Base-by-base conservation (phyloP, 2,888 invertebrate species). In the Gymnoscelis rufifasciata region DNA sequence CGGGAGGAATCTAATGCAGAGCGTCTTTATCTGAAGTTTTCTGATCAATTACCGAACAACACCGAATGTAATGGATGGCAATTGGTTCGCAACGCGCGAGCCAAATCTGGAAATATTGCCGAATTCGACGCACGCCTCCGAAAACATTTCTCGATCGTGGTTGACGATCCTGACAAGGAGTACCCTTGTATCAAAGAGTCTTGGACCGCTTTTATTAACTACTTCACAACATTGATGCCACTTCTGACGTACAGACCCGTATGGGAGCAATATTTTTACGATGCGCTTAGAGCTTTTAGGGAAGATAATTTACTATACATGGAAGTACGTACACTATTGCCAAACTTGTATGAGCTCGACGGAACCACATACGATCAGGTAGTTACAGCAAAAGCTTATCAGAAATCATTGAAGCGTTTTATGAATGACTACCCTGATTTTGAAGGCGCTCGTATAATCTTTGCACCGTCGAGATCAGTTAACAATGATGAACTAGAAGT, bases 291-390 rank as follows among this genome's bases (percentile, higher is more conserved):
- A 50, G 90, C 91, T 51, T 89, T 92, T 41, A 87, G 89, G 59
- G 89, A 90, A 3, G 93, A 94, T 62, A 93, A 93, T 44, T 86
- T 94, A 0, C 89, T 92, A 73, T 94, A 94, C 54, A 64, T 93
- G 12, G 94, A 94, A 74, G 77, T 94, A 1, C 83, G 94, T 38
- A 88, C 91, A n/a, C 73, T 90, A 0, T 68, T 94, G 15, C 91
- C 92, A 0, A 63, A 77, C 59, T 74, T 93, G 0, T 94, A 94
- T 57, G 93, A 93, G 52, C 65, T 94, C 28, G 88, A 94, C 38
- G 93, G 92, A 0, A 90, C 86, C 0, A 53, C 60, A 0, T 91
- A 91, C 51, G 82, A 81, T 0, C 71, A 82, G 0, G n/a, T 89
- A 1, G 88, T 93, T 38, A 90, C 91, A 0, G 90, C 91, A 0